phyloP scores from a whole-genome alignment of 2,797 vertebrate species.

The Philypnodon macrostomus region DNA sequence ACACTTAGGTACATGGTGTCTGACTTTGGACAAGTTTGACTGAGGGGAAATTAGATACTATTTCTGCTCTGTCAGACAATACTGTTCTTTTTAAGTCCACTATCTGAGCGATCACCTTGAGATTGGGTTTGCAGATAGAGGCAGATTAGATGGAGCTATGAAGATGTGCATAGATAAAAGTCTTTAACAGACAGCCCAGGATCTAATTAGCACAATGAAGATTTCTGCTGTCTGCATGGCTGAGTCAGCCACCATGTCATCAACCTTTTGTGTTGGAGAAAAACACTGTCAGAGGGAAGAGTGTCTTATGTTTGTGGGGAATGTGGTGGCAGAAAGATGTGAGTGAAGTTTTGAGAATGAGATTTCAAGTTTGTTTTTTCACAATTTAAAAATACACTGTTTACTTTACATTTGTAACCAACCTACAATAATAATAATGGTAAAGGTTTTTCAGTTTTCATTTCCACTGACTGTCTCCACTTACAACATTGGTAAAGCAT shows the following conservation, averaged over 20 bases:
- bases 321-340: slow-evolving; percentile 29
- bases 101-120: slow-evolving; percentile 72
- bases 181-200: slow-evolving; percentile 64
- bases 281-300: slow-evolving; percentile 37
- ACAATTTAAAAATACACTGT: neutral
- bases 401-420: neutral
- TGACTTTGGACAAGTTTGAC: slow-evolving; percentile 69
- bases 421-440: too few species aligned
- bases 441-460: too few species aligned
- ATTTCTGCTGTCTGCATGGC: slow-evolving; percentile 58
- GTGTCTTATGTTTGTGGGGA: slow-evolving; percentile 19
- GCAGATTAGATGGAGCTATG: slow-evolving; percentile 64
- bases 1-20: slow-evolving; percentile 33
- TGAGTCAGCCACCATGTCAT: slow-evolving; percentile 68
- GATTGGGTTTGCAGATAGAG: slow-evolving; percentile 63
- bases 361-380: neutral
- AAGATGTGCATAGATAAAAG: slow-evolving; percentile 63
- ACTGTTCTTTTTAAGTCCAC: slow-evolving; percentile 56
- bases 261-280: slow-evolving; percentile 54
- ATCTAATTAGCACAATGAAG: slow-evolving; percentile 73
- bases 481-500: too few species aligned
- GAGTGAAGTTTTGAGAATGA: slow-evolving; percentile 6
- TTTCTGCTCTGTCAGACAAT: slow-evolving; percentile 68
- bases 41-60: slow-evolving; percentile 57
- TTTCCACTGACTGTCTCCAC: too few species aligned